Conservation (phyloP, 64 coral and sea anemone genomes). For the Stichodactyla helianthus region DNA sequence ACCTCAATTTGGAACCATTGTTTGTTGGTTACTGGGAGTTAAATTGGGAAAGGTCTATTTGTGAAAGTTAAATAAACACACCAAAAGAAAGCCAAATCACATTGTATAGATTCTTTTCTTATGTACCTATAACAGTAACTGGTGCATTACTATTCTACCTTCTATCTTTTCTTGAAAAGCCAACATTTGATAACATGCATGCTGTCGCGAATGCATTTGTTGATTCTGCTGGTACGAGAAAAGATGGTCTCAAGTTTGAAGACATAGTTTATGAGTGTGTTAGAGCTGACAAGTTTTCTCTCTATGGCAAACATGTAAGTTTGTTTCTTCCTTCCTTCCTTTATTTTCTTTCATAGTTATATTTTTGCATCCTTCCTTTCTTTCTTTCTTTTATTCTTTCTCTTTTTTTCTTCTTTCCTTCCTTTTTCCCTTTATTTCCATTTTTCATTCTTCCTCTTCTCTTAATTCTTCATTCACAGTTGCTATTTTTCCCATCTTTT, state of each 20-base stretch:
- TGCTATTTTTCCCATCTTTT: too few relatives aligned
- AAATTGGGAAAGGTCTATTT: too few relatives aligned
- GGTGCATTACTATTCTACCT: too few relatives aligned
- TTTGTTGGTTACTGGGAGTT: too few relatives aligned
- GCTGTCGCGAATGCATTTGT: constrained; percentile 72
- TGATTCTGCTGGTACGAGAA: constrained; percentile 57
- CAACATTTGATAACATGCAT: constrained; percentile 81
- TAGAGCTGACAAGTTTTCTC: constrained; percentile 95
- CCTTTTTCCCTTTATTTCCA: neutral
- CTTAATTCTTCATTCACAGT: neutral
- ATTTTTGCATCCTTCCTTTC: too few relatives aligned
- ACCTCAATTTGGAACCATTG: too few relatives aligned
- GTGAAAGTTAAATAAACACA: too few relatives aligned
- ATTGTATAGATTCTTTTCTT: too few relatives aligned
- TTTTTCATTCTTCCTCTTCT: neutral
- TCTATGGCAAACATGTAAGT: constrained; percentile 96
- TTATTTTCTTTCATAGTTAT: too few relatives aligned
- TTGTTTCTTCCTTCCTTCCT: neutral
- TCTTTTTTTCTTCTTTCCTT: neutral
- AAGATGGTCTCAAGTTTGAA: constrained; percentile 79
- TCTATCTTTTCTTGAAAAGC: constrained; percentile 20
- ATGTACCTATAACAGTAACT: too few relatives aligned
- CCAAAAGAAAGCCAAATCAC: too few relatives aligned
- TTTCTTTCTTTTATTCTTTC: neutral
- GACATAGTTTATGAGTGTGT: constrained; percentile 78